Evolutionary conservation across 2,888 invertebrate species (phyloP).

Genomic region (Catocala sponsa): DNA sequence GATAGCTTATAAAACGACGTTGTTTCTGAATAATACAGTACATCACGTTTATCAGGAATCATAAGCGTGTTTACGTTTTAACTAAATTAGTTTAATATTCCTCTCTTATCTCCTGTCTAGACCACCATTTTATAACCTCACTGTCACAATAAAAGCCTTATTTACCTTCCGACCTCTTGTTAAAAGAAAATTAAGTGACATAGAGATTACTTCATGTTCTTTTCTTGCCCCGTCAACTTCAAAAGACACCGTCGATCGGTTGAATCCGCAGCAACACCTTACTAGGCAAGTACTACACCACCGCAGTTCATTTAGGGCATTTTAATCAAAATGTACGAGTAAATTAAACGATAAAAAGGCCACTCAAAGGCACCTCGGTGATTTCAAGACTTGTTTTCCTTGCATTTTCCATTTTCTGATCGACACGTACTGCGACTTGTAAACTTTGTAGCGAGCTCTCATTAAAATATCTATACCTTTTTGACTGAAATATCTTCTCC

Average conservation of each 20-base stretch:
- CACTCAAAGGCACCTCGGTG: not conserved
- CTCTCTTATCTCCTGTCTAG: no score
- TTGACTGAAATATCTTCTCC: no score
- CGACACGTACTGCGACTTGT: no score
- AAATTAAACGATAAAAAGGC: constrained; percentile 1
- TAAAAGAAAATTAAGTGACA: constrained; percentile 1
- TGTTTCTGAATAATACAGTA: no score
- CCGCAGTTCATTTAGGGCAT: constrained; percentile 11
- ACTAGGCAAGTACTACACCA: constrained; percentile 3
- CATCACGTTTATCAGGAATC: no score
- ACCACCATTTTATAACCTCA: not conserved
- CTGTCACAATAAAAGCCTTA: not conserved
- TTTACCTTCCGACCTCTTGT: not conserved
- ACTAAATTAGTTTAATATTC: no score
- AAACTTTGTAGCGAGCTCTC: no score
- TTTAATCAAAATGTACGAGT: constrained; percentile 10
- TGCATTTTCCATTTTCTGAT: not conserved
- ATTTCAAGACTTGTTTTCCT: not conserved
- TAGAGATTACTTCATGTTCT: not conserved
- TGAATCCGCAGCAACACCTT: not conserved
- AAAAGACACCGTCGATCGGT: constrained; percentile 11
- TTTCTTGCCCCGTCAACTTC: not conserved
- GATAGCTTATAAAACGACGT: no score
- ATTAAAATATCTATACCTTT: no score
- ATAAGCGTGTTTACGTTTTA: no score